Evolutionary conservation across 2,113 vertebrate genomes (phyloP), one percentile per base, ranked within the genome.

Genomic region (Tursiops truncatus): DNA sequence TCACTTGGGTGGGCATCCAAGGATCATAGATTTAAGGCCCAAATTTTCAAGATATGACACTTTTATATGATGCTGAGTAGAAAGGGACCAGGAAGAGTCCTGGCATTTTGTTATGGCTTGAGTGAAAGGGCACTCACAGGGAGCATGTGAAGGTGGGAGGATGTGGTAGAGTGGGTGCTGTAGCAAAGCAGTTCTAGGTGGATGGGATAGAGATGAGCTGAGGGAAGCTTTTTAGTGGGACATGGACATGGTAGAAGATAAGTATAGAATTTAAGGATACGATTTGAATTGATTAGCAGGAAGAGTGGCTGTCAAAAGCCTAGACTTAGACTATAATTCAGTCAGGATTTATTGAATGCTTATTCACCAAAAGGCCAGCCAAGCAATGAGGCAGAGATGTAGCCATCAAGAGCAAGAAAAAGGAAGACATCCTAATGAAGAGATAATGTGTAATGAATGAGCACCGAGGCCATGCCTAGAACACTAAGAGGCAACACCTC

Each of bases 311-410:
- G 92, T 97, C 73, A 91, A 96, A 82, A 98, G 41, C 33, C 8
- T 93, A 94, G 62, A 28, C 87, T 86, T 95, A 91, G 84, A 81
- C 71, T 94, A 95, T 53, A 86, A 71, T 97, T 96, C 81, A 95
- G 67, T 80, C 56, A 97, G 73, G 87, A 89, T 92, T 95, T 97
- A 97, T 92, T 83, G 89, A 96, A 80, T 93, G 58, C 31, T 87
- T 97, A 88, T 94, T 97, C 95, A 94, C 68, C 70, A 96, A 97
- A 89, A 93, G 70, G 31, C 26, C 80, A 96, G 74, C 44, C 94
- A 96, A 95, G 92, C 77, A 89, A 79, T 92, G 73, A 89, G 86
- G 82, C 89, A 91, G 83, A 94, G 41, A 97, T 92, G 86, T 63
- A 97, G 63, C 67, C 92, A 76, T 71, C 79, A 91, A 92, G 47